Evolutionary conservation across 2,888 invertebrate genomes (phyloP), one percentile per base, ranked within the genome.

Genomic region (Drosophila putrida): DNA sequence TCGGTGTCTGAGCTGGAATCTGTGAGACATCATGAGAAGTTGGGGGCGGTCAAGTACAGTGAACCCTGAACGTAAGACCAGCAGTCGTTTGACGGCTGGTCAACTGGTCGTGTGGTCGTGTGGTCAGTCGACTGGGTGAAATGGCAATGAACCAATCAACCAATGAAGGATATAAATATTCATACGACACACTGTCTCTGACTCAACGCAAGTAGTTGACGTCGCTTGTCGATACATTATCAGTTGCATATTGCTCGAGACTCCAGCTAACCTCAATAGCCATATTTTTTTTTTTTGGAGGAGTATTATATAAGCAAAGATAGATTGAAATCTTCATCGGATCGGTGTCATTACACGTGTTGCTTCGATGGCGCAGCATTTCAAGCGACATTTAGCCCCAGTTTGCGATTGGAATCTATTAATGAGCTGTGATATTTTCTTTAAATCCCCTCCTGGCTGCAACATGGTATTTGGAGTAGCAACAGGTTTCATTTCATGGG

Each of bases 351-450:
- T 78, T 78, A 78, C 77, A 77, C 61, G 51, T 79, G 79, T 79
- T 64, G 69, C 36, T 20, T 66, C 28, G 67, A 62, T 61, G 61
- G 36, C 43, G 35, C 25, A 57, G 59, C 74, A 54, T 63, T 75
- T 77, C 73, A 79, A 64, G 86, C 86, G 82, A 81, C 82, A 81
- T 81, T 83, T 83, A 74, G 58, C 71, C 41, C 57, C 61, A 59
- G 53, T 43, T 46, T 46, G 49, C 63, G 88, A 88, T 88, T 50
- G 47, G 49, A 64, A 85, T 83, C 82, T 88, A 83, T 83, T 88
- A 85, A 82, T 82, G 88, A 85, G 83, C 83, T 88, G 83, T 75
- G 88, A 82, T 66, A 69, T 75, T 78, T 78, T 65, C 61, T 58
- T 50, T 39, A 15, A 13, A 54, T 54, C 43, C 38, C 47, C 35